A percentile compares a stretch with the other conserved stretches of the same genome.
Evolutionary conservation across 2,113 vertebrate species (phyloP).

Genomic region (Scolopax mira): DNA sequence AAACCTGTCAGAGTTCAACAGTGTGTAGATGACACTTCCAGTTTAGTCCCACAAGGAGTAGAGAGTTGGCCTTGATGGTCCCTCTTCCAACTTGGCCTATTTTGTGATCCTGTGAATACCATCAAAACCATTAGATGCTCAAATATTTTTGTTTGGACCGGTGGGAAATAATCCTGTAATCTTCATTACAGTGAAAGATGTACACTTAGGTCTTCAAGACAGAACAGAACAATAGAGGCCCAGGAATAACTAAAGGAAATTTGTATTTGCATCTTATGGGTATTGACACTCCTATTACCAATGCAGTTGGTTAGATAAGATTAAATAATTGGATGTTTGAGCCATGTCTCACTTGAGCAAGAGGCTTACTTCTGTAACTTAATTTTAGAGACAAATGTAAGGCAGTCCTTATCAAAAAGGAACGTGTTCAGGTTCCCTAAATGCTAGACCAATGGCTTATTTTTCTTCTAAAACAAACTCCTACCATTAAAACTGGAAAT

Average conservation of each 20-base stretch:
- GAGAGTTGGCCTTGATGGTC: background rate
- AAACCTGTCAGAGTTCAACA: background rate
- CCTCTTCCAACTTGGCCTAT: background rate
- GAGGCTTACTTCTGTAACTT: background rate
- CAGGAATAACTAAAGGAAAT: background rate
- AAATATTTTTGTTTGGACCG: background rate
- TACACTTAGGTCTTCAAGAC: background rate
- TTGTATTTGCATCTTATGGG: background rate
- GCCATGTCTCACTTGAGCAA: background rate
- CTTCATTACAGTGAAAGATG: background rate
- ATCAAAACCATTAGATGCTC: background rate
- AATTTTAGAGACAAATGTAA: background rate
- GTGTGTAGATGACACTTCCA: rapidly evolving
- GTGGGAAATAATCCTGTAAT: background rate
- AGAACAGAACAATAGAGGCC: background rate
- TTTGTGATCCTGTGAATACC: background rate
- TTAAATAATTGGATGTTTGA: background rate
- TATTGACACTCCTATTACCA: background rate
- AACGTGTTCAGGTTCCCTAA: background rate
- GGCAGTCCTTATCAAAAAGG: background rate
- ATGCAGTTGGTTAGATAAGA: background rate
- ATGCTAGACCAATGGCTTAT: background rate
- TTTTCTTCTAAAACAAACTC: background rate
- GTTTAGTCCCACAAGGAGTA: background rate
- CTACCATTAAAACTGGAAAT: background rate